These are phyloP conservation scores for Bothrops jararaca DNA, from an alignment of 2,113 vertebrate species.

Conservation along the genomic window DNA sequence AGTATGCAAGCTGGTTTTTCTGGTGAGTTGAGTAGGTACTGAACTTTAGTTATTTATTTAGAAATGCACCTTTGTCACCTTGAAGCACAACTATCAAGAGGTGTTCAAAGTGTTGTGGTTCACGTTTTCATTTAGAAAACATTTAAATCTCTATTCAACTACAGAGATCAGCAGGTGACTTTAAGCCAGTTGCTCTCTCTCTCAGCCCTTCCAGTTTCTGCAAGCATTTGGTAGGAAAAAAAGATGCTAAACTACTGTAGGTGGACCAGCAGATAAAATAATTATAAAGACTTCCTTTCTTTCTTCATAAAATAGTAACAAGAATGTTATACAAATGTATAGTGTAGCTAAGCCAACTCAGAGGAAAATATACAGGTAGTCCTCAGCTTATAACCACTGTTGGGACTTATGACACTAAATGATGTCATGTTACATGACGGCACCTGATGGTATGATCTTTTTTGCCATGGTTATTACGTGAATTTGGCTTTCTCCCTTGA, in stretches of 20 bases:
- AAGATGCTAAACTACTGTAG: neutral
- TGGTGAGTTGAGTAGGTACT: neutral
- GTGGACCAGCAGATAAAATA: neutral
- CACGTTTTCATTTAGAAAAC: neutral
- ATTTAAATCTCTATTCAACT: neutral
- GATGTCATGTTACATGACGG: neutral
- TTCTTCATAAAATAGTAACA: neutral
- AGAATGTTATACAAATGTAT: neutral
- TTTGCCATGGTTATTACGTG: neutral
- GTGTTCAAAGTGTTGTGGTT: neutral
- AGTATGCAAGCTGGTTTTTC: neutral
- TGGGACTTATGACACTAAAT: neutral
- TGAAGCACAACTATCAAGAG: neutral
- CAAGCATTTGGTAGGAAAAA: neutral
- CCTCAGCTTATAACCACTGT: neutral
- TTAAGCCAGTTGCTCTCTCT: neutral
- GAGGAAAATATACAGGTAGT: slow-evolving; percentile 18
- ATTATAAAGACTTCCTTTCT: neutral
- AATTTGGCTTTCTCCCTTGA: neutral
- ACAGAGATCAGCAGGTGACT: neutral
- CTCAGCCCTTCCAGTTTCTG: neutral
- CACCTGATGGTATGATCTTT: neutral
- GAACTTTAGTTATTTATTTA: neutral
- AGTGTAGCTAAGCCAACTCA: slow-evolving; percentile 31
- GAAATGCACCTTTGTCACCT: neutral